These are phyloP conservation scores for Syritta pipiens DNA, from an alignment of 2,888 invertebrate species.

Conservation along the genomic window DNA sequence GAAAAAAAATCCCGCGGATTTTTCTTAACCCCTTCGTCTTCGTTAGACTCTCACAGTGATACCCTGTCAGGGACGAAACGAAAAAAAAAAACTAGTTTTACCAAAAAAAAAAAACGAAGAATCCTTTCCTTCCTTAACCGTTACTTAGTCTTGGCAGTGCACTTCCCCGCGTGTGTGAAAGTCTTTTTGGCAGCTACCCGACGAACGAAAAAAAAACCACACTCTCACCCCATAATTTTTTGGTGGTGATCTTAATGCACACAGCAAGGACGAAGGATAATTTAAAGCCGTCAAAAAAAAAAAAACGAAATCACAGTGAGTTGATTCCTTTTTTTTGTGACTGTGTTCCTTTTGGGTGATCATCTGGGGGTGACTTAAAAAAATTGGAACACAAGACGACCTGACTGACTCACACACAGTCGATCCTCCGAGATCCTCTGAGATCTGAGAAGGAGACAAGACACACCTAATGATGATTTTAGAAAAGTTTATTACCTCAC, in stretches of 20 bases:
- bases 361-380: slow-evolving; percentile 47
- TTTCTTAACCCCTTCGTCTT: slow-evolving; percentile 58
- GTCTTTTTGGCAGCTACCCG: slow-evolving; percentile 18
- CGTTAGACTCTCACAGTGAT: slow-evolving; percentile 22
- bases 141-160: slow-evolving; percentile 57
- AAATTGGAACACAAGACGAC: slow-evolving; percentile 18
- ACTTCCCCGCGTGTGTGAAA: slow-evolving; percentile 45
- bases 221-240: slow-evolving; percentile 48
- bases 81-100: slow-evolving; percentile 46
- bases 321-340: slow-evolving; percentile 22
- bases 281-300: slow-evolving; percentile 9
- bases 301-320: slow-evolving; percentile 39
- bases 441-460: slow-evolving; percentile 9
- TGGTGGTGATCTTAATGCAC: slow-evolving; percentile 35
- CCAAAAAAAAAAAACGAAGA: slow-evolving; percentile 42
- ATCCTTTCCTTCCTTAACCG: slow-evolving; percentile 53
- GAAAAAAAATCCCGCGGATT: slow-evolving; percentile 50
- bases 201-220: slow-evolving; percentile 27
- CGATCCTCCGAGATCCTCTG: slow-evolving; percentile 37
- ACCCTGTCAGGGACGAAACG: slow-evolving; percentile 42
- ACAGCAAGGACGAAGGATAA: slow-evolving; percentile 63
- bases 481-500: slow-evolving; percentile 65
- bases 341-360: slow-evolving; percentile 40
- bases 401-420: slow-evolving; percentile 66
- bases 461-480: slow-evolving; percentile 67